Evolutionary conservation across 2,797 vertebrate species (phyloP), one percentile per base, ranked within the genome.

Genomic region (Avahi laniger): DNA sequence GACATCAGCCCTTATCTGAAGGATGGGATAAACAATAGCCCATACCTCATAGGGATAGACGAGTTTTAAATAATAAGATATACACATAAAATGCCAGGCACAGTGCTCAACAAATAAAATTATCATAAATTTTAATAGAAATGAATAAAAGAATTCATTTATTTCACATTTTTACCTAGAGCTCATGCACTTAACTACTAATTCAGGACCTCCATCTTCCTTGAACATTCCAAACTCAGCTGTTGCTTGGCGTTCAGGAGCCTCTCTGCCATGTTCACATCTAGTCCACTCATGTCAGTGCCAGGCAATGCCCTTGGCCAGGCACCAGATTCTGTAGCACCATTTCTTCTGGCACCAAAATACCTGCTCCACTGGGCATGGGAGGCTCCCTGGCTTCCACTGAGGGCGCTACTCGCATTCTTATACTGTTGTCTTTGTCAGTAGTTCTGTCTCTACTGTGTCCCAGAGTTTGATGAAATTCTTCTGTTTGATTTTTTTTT

Each of bases 71-170:
- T 72, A 61, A 57, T 28, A 41, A 41, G 11, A 41, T 41, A 54
- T 2, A 33, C n/a, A 52, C 46, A 41, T 52, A 46, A 30, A 85
- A 54, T 52, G 1, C 46, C n/a, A 59, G n/a, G 20, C 7, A 63
- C 26, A 65, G 7, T 67, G 4, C 35, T 79, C 41, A 72, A 90
- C 41, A 89, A 86, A 79, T 65, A 85, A 63, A 91, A 86, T 50
- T n/a, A 28, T 72, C 12, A 30, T 82, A 38, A 9, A 75, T 94
- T 87, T 79, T 88, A 65, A 79, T 80, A 69, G n/a, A 38, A 83
- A 13, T 80, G 54, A 10, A 57, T 26, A 57, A 61, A n/a, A 80
- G 79, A 33, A 30, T 52, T 86, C 30, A 61, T 76, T 7, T 57
- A 35, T 11, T 72, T 46, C 22, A 70, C 9, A 65, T 22, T 52